These are phyloP conservation scores for Caracal caracal DNA, from an alignment of 2,113 vertebrate species.

Conservation along the genomic window DNA sequence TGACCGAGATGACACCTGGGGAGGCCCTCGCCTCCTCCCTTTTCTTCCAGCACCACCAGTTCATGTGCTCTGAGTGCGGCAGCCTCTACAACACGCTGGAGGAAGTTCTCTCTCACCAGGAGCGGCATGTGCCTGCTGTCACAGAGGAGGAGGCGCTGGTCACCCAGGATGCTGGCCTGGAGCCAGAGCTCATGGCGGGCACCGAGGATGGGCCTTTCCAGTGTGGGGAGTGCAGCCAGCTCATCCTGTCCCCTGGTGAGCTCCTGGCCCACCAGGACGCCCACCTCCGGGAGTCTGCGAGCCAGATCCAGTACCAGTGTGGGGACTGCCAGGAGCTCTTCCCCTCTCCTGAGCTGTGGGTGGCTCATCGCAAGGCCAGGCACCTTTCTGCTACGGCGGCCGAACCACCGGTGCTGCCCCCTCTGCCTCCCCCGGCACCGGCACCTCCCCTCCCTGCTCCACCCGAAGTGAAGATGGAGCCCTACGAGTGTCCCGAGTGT, in stretches of 20 bases:
- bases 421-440: slow-evolving; percentile 17
- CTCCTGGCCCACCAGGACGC: slow-evolving; percentile 93
- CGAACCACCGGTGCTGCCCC: not conserved
- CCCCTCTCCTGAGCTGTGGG: slow-evolving; percentile 89
- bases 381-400: not conserved
- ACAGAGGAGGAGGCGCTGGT: slow-evolving; percentile 62
- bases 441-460: not conserved
- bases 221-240: slow-evolving; percentile 91
- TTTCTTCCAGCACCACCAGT: slow-evolving; percentile 92
- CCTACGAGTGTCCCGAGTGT: slow-evolving; percentile 94
- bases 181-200: not conserved
- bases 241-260: slow-evolving; percentile 89
- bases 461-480: slow-evolving; percentile 83
- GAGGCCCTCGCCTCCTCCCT: slow-evolving; percentile 76
- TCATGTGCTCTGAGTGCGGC: slow-evolving; percentile 94
- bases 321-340: slow-evolving; percentile 93
- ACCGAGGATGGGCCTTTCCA: slow-evolving; percentile 88
- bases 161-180: not conserved
- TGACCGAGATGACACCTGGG: slow-evolving; percentile 69
- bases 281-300: slow-evolving; percentile 88
- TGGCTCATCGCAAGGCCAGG: slow-evolving; percentile 88
- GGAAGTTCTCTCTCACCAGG: slow-evolving; percentile 93
- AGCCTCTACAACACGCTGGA: slow-evolving; percentile 92
- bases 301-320: slow-evolving; percentile 93
- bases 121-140: slow-evolving; percentile 85